phyloP scores from a whole-genome alignment of 2,797 vertebrate genomes.

The Macropodus opercularis region DNA sequence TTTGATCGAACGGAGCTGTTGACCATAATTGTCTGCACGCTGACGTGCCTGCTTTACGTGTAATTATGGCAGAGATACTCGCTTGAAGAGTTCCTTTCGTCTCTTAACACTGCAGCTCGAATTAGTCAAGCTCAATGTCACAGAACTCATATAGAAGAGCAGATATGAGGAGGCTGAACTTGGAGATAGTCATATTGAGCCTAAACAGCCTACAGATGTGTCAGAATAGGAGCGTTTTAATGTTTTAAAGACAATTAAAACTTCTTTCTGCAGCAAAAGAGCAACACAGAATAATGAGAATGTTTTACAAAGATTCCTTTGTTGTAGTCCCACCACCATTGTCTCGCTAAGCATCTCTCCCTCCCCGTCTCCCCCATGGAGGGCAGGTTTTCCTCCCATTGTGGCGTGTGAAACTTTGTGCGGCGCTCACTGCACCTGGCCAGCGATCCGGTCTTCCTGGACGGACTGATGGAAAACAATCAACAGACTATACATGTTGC shows the following conservation, averaged over 20 bases:
- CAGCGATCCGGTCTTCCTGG: slow-evolving; percentile 96
- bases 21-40: slow-evolving; percentile 73
- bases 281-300: slow-evolving; percentile 7
- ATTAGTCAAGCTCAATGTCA: slow-evolving; percentile 76
- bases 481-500: slow-evolving; percentile 86
- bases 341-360: slow-evolving; percentile 51
- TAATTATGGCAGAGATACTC: slow-evolving; percentile 69
- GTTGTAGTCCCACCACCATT: slow-evolving; percentile 24
- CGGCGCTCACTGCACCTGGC: slow-evolving; percentile 89
- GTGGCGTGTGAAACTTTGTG: slow-evolving; percentile 92
- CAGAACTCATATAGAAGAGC: slow-evolving; percentile 47
- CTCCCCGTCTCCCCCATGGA: slow-evolving; percentile 81
- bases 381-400: slow-evolving; percentile 94
- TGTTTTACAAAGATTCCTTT: slow-evolving; percentile 14
- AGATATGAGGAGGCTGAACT: slow-evolving; percentile 52
- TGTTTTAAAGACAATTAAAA: slow-evolving; percentile 24
- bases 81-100: slow-evolving; percentile 73
- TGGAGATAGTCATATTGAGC: slow-evolving; percentile 38
- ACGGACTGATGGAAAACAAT: slow-evolving; percentile 97
- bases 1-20: slow-evolving; percentile 74
- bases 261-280: slow-evolving; percentile 5
- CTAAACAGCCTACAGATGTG: slow-evolving; percentile 18
- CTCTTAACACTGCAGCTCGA: slow-evolving; percentile 61
- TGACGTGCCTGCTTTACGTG: slow-evolving; percentile 73
- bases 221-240: slow-evolving; percentile 6